Base-by-base conservation (phyloP, 2,113 vertebrate genomes). In the Lagopus muta region DNA sequence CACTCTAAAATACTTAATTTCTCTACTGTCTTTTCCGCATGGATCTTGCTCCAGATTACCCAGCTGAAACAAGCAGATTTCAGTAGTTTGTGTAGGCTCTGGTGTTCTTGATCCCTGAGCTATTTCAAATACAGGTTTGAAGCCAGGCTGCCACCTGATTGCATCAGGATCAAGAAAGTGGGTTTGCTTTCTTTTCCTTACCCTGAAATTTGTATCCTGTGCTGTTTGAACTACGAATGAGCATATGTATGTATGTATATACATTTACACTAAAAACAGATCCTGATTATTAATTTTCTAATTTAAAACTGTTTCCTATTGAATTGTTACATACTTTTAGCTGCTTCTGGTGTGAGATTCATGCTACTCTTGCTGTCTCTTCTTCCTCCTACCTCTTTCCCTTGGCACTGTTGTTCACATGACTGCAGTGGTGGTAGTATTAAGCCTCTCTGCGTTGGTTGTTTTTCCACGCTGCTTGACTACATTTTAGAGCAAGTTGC, bases 161-260 rank as follows among this genome's bases (percentile, higher is more conserved):
- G 13, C 15, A 64, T 11, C 18, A 61, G 61, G 13, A 64, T 11
- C 15, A 61, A 65, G 16, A 42, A 71, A 30, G 9, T 57, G 18
- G 18, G 18, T 54, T 55, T 8, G 25, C n/a, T 13, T n/a, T 32
- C 6, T 27, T 13, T 10, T 0, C 25, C 3, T 3, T 2, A 5
- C 17, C 10, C 20, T 6, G 13, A 6, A 8, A 50, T 61, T 34
- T 70, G 74, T 71, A 8, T 62, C 52, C 45, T 70, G 6, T 70
- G 27, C 11, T 74, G 20, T n/a, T 57, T 57, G 54, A 57, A 57
- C 18, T 32, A 32, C 20, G 30, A 57, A 57, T n/a, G 55, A 57
- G 17, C 17, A 11, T 32, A 32, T 38, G 38, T 38, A 38, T 38
- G 10, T 32, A 18, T 15, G 10, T 32, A 18, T 15, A 2, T 43